phyloP scores from a whole-genome alignment of 2,888 invertebrate genomes.

The Taphrorychus bicolor region DNA sequence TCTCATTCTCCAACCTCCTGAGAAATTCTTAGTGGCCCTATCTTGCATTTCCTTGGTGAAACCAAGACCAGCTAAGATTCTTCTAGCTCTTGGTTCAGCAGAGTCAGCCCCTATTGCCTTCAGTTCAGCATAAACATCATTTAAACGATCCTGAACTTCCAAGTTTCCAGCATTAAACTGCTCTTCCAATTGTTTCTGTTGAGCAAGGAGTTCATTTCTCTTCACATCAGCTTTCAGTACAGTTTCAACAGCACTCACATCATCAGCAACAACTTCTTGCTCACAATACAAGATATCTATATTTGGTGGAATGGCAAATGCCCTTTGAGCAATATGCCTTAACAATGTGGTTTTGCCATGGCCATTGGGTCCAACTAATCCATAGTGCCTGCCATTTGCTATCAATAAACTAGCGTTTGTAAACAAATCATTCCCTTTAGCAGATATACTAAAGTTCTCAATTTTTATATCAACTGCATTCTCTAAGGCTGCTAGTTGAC shows the following conservation, averaged over 20 bases:
- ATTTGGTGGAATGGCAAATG: constrained; percentile 92
- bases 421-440: constrained; percentile 96
- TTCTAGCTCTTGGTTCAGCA: constrained; percentile 94
- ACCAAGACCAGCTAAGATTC: constrained; percentile 97
- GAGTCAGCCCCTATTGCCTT: constrained; percentile 97
- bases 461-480: constrained; percentile 98
- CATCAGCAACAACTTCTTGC: constrained; percentile 97
- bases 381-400: constrained; percentile 93
- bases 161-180: constrained; percentile 76
- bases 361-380: constrained; percentile 97
- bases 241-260: constrained; percentile 90
- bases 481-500: constrained; percentile 82
- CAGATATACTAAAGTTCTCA: constrained; percentile 97
- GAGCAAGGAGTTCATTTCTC: constrained; percentile 79
- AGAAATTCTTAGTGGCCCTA: constrained; percentile 87
- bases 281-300: constrained; percentile 97
- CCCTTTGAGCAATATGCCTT: constrained; percentile 88
- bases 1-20: constrained; percentile 99
- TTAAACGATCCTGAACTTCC: constrained; percentile 77
- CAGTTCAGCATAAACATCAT: constrained; percentile 93
- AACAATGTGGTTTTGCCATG: constrained; percentile 98
- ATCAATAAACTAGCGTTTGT: constrained; percentile 94
- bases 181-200: constrained; percentile 83
- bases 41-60: constrained; percentile 91
- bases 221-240: constrained; percentile 94